Base-by-base conservation (phyloP, 2,797 vertebrate genomes). In the Notolabrus celidotus region DNA sequence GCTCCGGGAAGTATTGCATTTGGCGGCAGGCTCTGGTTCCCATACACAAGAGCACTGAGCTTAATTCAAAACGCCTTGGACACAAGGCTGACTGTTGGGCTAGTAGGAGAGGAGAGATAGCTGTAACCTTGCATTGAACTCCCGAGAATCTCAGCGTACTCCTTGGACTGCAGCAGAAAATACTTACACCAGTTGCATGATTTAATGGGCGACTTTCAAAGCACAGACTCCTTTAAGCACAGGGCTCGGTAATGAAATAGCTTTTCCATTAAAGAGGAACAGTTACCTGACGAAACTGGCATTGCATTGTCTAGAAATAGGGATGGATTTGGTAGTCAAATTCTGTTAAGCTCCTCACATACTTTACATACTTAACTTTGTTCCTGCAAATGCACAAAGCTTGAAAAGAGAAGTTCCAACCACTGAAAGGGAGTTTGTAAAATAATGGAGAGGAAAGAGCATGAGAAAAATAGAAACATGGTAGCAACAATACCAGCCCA, bases 1-100 rank as follows among this genome's bases (percentile, higher is more conserved):
- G 92, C 88, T 93, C 82, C 27, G 89, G 90, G 89, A 94, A 93
- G 92, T 94, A 93, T 94, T 94, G 91, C 91, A 86, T 92, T 94
- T 95, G 94, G 94, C 94, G 81, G 71, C 63, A 45, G 88, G 88
- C 87, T 83, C 51, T 63, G 83, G 91, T 94, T 95, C 94, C 92
- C 94, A 95, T 92, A 92, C 90, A 86, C 84, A 52, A 87, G 89
- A 88, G 86, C 71, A 71, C 88, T 88, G 86, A 91, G 87, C 87
- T 85, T 91, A 92, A 91, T 92, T 93, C 92, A 82, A 92, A 92
- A 89, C 81, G 82, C 88, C 92, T 93, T 93, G 92, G 92, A 93
- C 85, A 74, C 88, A 86, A 84, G 86, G 91, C 90, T 85, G 93
- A 86, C 90, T 90, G 90, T 82, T 72, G 87, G 92, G 83, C 84